A percentile compares a stretch with the other conserved stretches of the same genome.
These are phyloP conservation scores for Lithobates pipiens DNA, from an alignment of 2,797 vertebrate species.

Conservation along the genomic window DNA sequence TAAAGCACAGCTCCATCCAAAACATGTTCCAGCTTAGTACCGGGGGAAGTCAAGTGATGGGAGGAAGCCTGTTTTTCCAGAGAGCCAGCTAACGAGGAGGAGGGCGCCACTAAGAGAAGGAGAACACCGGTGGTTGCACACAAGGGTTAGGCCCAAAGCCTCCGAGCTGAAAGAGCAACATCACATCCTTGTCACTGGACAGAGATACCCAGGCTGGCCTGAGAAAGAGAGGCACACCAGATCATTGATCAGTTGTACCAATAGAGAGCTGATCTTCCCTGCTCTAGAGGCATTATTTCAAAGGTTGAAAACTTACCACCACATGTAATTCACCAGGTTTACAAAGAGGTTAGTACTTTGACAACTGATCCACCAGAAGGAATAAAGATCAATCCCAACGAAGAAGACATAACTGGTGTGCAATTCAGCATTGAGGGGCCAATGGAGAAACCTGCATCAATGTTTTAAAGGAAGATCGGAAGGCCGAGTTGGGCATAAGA, in stretches of 20 bases:
- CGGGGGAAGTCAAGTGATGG: slow-evolving; percentile 71
- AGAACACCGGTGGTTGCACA: too few relatives aligned
- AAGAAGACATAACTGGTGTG: slow-evolving; percentile 92
- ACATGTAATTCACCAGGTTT: slow-evolving; percentile 92
- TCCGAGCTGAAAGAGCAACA: not conserved
- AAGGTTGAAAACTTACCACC: slow-evolving; percentile 96
- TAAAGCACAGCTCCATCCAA: too few relatives aligned
- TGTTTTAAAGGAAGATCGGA: slow-evolving; percentile 93
- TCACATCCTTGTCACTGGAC: not conserved
- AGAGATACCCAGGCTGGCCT: not conserved
- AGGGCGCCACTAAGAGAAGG: slow-evolving; percentile 44
- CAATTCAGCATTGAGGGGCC: slow-evolving; percentile 92
- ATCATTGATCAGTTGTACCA: slow-evolving; percentile 6
- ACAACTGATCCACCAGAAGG: slow-evolving; percentile 91
- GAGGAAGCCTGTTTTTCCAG: slow-evolving; percentile 71
- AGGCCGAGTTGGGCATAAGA: slow-evolving; percentile 89
- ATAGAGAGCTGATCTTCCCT: not conserved
- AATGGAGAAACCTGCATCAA: slow-evolving; percentile 96
- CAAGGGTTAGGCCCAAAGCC: not conserved
- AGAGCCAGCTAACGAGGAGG: slow-evolving; percentile 76
- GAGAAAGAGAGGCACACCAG: too few relatives aligned
- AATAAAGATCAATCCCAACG: slow-evolving; percentile 93
- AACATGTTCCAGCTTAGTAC: too few relatives aligned
- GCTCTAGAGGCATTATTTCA: slow-evolving; percentile 78
- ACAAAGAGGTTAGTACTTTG: slow-evolving; percentile 90